Conservation (phyloP, 1,140 invertebrate species). For the Acromyrmex heyeri region DNA sequence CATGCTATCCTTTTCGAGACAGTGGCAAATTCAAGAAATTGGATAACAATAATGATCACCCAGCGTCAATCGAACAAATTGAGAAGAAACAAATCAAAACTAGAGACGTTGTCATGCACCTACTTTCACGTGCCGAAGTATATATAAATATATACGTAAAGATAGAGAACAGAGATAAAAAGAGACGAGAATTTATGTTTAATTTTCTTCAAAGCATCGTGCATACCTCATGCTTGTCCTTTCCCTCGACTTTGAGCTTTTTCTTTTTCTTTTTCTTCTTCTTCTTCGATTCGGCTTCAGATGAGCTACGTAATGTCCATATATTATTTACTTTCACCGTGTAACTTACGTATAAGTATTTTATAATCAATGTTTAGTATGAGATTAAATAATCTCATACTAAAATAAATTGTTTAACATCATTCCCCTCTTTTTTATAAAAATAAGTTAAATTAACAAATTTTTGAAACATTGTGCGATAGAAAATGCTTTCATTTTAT, state of each 20-base stretch:
- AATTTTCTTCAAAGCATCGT: conserved; percentile 64
- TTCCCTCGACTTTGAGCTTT: conserved; percentile 78
- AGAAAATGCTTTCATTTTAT: background rate
- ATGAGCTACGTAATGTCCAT: conserved; percentile 71
- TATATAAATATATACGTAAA: conserved; percentile 66
- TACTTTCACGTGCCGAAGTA: conserved; percentile 81
- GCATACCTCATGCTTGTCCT: conserved; percentile 83
- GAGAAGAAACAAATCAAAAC: conserved; percentile 73
- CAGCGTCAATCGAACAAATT: conserved; percentile 75
- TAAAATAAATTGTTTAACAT: background rate
- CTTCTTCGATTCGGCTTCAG: conserved; percentile 82
- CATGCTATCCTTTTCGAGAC: conserved; percentile 72
- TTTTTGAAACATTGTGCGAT: background rate
- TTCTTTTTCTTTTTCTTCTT: conserved; percentile 83
- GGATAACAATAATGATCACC: conserved; percentile 65
- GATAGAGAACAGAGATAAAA: conserved; percentile 63
- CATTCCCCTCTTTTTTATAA: background rate
- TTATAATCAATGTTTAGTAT: conserved; percentile 14
- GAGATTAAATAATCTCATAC: background rate
- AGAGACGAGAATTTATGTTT: conserved; percentile 54
- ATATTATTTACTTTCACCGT: conserved; percentile 20
- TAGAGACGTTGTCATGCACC: conserved; percentile 79
- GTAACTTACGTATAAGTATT: background rate
- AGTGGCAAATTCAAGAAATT: conserved; percentile 45
- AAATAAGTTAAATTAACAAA: conserved; percentile 13